Base-by-base conservation (phyloP, 2,888 invertebrate genomes). In the Lepetodrilus schrolli region DNA sequence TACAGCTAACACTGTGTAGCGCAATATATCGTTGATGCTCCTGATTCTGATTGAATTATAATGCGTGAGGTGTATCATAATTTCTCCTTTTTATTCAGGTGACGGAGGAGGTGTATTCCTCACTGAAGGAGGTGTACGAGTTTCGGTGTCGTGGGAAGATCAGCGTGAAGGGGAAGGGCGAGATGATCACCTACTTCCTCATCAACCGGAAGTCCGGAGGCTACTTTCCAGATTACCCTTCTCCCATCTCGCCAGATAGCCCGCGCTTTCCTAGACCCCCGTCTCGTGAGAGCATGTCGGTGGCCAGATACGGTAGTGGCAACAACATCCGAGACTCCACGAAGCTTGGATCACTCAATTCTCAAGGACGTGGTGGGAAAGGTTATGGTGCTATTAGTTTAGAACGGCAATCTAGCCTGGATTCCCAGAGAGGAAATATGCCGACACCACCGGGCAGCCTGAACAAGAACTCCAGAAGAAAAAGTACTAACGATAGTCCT, bases 141-240 rank as follows among this genome's bases (percentile, higher is more conserved):
- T 88, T 88, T 69, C 80, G 86, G 68, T 87, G 86, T 74, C 80
- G 88, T 10, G 88, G 88, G 0, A 81, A 94, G 86, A 95, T 96
- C 1, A 95, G 95, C 90, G 96, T 96, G 0, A 96, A 96, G 88
- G 96, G 96, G 0, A 96, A 96, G 90, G 96, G 96, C 0, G 96
- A 96, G 87, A 96, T 97, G 96, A 95, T 96, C 4, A 96, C 96
- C 0, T 96, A 96, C 88, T 96, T 96, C 89, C 92, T 97, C n/a
- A 58, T 82, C 3, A 83, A 85, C 10, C 75, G 84, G 47, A 85
- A 84, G 73, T 48, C 77, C 4, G 77, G 37, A 72, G 76, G 34
- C 23, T 58, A 30, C 43, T 78, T 65, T 73, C 79, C 49, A 23
- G 78, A 70, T 74, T 79, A 30, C 69, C 79, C 75, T 13, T 69